phyloP scores from a whole-genome alignment of 2,113 vertebrate genomes.

The Gopherus flavomarginatus region DNA sequence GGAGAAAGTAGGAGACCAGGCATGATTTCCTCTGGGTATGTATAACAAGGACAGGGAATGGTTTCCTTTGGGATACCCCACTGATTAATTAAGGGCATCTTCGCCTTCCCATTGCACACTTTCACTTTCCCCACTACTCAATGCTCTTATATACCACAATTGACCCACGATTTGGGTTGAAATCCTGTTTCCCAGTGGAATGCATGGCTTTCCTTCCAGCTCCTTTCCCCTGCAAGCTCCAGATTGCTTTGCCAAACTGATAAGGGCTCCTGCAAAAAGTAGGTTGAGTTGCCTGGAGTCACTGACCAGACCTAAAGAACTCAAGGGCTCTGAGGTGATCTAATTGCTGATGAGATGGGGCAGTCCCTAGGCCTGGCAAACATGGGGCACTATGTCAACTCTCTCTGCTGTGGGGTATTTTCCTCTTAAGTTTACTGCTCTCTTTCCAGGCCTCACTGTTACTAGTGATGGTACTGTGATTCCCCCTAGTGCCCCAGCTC shows the following conservation, averaged over 20 bases:
- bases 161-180: not conserved
- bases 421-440: not conserved
- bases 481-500: no score
- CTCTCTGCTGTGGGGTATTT: accelerated
- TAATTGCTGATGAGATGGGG: not conserved
- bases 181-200: not conserved
- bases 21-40: not conserved
- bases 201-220: not conserved
- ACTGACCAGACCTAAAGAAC: not conserved
- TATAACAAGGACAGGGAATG: not conserved
- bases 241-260: not conserved
- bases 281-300: not conserved
- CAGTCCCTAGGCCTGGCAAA: not conserved
- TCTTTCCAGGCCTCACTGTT: accelerated
- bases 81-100: not conserved
- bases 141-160: not conserved
- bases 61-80: not conserved
- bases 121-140: not conserved
- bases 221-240: not conserved
- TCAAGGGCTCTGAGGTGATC: not conserved
- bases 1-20: not conserved
- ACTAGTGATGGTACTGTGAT: accelerated
- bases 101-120: not conserved
- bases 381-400: not conserved
- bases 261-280: not conserved